Percentiles rank a stretch among this genome's conserved stretches.
phyloP scores from a whole-genome alignment of 2,113 vertebrate genomes.

The Lophius piscatorius region DNA sequence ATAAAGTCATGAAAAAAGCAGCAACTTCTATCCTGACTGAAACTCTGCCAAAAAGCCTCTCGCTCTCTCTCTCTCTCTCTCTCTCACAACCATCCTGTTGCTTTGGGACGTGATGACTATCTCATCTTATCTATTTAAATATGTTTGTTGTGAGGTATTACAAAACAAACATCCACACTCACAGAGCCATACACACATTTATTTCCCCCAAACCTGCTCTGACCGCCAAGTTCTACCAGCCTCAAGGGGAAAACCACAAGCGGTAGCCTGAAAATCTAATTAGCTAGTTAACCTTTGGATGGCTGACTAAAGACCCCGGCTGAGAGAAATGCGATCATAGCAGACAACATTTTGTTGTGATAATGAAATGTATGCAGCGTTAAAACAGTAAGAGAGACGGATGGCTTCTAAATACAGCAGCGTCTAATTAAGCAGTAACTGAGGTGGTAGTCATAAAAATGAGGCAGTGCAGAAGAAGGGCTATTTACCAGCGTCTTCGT shows the following conservation, averaged over 20 bases:
- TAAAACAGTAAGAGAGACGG: constrained; percentile 51
- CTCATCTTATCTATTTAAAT: no score
- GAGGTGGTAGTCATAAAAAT: constrained; percentile 37
- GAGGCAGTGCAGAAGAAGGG: constrained; percentile 29
- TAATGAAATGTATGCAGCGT: constrained; percentile 40
- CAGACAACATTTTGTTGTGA: constrained; percentile 39
- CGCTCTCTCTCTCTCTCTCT: constrained; percentile 9
- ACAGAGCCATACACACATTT: no score
- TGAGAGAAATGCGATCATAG: constrained; percentile 43
- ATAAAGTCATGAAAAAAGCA: constrained; percentile 60
- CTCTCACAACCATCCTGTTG: no score
- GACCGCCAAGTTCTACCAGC: constrained; percentile 25
- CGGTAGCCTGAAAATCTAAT: constrained; percentile 62
- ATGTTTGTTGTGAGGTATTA: no score
- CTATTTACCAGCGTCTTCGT: constrained; percentile 39
- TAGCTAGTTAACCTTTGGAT: constrained; percentile 59
- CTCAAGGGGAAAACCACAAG: constrained; percentile 55
- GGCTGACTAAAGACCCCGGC: constrained; percentile 50
- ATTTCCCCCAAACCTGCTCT: constrained; percentile 10
- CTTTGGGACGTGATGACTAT: no score
- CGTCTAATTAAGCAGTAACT: constrained; percentile 41
- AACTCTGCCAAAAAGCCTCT: no score
- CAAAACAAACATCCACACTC: no score
- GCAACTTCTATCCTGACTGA: constrained; percentile 30
- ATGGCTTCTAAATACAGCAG: constrained; percentile 40